phyloP scores from a whole-genome alignment of 2,888 invertebrate genomes.

The Drosophila meridiana region DNA sequence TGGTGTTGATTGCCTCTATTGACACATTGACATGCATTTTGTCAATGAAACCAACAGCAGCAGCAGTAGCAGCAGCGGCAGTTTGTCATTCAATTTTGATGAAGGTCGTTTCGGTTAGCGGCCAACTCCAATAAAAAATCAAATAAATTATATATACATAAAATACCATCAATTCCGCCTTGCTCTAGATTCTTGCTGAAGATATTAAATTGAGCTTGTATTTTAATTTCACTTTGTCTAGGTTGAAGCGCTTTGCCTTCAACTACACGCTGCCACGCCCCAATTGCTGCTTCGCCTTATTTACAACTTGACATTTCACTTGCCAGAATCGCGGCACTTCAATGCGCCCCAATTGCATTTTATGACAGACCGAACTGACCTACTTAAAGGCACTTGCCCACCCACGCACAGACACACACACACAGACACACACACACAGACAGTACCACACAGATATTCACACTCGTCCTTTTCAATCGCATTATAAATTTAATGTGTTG shows the following conservation, averaged over 20 bases:
- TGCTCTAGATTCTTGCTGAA: background rate
- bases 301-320: slow-evolving; percentile 78
- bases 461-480: slow-evolving; percentile 67
- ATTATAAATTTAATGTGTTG: slow-evolving; percentile 79
- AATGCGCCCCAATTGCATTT: slow-evolving; percentile 79
- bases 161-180: slow-evolving; percentile 15
- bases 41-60: slow-evolving; percentile 62
- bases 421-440: slow-evolving; percentile 1
- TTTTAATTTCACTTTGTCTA: too few relatives aligned
- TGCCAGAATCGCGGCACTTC: slow-evolving; percentile 71
- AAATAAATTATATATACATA: slow-evolving; percentile 20
- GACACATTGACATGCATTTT: slow-evolving; percentile 68
- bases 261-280: background rate
- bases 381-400: slow-evolving; percentile 66
- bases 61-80: slow-evolving; percentile 16
- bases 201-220: background rate
- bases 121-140: slow-evolving; percentile 13
- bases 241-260: too few relatives aligned
- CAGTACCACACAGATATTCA: background rate
- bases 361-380: slow-evolving; percentile 78
- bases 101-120: slow-evolving; percentile 72
- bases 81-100: slow-evolving; percentile 65
- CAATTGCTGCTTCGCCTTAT: slow-evolving; percentile 47
- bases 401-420: slow-evolving; percentile 14
- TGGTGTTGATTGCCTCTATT: background rate